These are phyloP conservation scores for Cheirogaleus medius DNA, from an alignment of 2,113 vertebrate genomes.

Conservation along the genomic window DNA sequence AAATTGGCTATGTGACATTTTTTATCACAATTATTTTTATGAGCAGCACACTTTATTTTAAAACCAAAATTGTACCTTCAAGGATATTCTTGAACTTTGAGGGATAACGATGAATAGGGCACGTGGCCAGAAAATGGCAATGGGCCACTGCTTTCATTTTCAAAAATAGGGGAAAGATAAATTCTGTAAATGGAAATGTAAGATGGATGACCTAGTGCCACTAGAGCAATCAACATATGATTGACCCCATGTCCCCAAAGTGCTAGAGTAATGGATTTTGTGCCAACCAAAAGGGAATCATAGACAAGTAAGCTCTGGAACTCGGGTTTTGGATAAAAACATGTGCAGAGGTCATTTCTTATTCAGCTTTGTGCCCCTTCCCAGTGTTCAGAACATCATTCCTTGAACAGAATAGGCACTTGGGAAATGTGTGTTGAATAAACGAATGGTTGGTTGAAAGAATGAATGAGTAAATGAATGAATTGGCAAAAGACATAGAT, in stretches of 20 bases:
- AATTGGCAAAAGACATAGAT: conserved; percentile 9
- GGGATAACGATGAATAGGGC: background rate
- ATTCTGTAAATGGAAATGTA: conserved; percentile 27
- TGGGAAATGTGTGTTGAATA: conserved; percentile 38
- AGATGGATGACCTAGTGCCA: background rate
- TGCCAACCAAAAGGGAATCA: conserved; percentile 5
- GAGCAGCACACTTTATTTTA: background rate
- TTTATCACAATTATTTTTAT: background rate
- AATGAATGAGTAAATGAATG: conserved; percentile 1
- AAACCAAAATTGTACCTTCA: conserved; percentile 32
- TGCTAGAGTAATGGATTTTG: conserved; percentile 12
- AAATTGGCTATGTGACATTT: conserved; percentile 3
- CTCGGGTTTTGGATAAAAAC: conserved; percentile 18
- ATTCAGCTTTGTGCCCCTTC: conserved; percentile 5
- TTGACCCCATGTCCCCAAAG: background rate
- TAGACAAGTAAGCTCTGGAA: background rate
- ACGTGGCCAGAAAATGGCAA: conserved; percentile 33
- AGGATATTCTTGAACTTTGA: background rate
- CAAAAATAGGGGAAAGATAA: background rate
- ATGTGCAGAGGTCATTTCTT: background rate
- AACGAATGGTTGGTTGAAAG: background rate
- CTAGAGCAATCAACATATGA: background rate
- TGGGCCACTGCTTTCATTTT: conserved; percentile 15
- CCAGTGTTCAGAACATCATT: conserved; percentile 1
- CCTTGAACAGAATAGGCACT: background rate